phyloP scores from a whole-genome alignment of 2,888 invertebrate species.

The Xanthorhoe spadicearia region DNA sequence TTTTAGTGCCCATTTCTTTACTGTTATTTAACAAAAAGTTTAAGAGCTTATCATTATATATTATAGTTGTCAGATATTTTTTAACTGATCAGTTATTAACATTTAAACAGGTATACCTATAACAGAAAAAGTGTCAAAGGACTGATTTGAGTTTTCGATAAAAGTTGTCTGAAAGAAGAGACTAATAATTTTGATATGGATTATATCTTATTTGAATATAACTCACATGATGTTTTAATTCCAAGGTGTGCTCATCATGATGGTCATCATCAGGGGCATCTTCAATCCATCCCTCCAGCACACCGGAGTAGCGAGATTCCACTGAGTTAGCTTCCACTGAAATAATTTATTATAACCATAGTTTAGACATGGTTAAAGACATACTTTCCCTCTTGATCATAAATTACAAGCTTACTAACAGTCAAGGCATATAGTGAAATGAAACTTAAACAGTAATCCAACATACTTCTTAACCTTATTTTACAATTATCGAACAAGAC shows the following conservation, averaged over 20 bases:
- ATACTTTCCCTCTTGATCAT: no score
- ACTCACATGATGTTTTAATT: constrained; percentile 80
- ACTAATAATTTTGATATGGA: not conserved
- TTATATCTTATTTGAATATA: not conserved
- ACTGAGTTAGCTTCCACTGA: constrained; percentile 79
- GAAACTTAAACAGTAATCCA: no score
- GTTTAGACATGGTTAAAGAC: no score
- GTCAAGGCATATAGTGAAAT: no score
- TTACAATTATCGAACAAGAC: not conserved
- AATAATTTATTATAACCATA: constrained; percentile 1
- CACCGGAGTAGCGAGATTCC: constrained; percentile 89
- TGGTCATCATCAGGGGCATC: constrained; percentile 82
- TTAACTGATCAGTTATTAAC: no score
- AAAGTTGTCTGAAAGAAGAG: not conserved
- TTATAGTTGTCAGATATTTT: no score
- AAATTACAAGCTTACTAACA: no score
- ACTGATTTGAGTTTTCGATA: not conserved
- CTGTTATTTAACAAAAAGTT: no score
- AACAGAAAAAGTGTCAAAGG: no score
- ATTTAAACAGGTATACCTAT: no score
- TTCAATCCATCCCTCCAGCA: constrained; percentile 92
- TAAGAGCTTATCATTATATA: no score
- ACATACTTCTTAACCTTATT: not conserved
- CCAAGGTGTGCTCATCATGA: constrained; percentile 81
- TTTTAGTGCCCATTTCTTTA: no score